Conservation (phyloP, 2,888 invertebrate species). For the Zootermopsis nevadensis region DNA sequence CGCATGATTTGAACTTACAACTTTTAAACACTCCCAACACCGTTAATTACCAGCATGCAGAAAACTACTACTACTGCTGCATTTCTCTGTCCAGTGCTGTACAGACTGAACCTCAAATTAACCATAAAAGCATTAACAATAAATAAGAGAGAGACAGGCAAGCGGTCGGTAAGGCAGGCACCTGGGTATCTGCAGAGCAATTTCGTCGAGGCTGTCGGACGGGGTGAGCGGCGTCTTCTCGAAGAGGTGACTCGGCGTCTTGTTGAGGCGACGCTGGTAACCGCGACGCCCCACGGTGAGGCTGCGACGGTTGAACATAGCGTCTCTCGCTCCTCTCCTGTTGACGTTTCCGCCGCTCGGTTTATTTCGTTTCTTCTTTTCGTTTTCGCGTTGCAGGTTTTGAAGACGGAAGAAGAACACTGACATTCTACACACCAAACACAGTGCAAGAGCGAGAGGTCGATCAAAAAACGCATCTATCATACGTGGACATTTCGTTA, state of each 20-base stretch:
- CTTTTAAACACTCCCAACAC: too few species aligned
- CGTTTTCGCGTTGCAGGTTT: constrained; percentile 88
- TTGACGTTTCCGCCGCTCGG: constrained; percentile 56
- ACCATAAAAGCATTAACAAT: neutral
- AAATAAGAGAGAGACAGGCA: neutral
- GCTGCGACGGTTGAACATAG: constrained; percentile 59
- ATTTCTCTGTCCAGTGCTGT: too few species aligned
- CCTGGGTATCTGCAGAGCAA: constrained; percentile 94
- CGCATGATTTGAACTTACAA: too few species aligned
- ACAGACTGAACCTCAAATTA: too few species aligned
- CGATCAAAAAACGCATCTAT: constrained; percentile 2
- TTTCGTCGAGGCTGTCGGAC: constrained; percentile 90
- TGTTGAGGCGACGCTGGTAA: constrained; percentile 72
- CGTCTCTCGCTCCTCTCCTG: too few species aligned
- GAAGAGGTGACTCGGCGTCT: constrained; percentile 84
- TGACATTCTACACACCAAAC: constrained; percentile 72
- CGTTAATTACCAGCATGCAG: too few species aligned
- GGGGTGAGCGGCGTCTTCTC: constrained; percentile 87
- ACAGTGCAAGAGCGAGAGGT: constrained; percentile 24
- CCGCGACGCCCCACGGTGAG: constrained; percentile 60
- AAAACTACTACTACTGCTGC: too few species aligned
- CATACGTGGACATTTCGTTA: neutral
- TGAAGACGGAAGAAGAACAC: constrained; percentile 96
- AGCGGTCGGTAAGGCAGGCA: constrained; percentile 59
- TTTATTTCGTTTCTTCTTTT: constrained; percentile 74